A percentile compares a stretch with the other conserved stretches of the same genome.
phyloP scores from a whole-genome alignment of 2,888 invertebrate genomes.

The Galerucella pusilla region DNA sequence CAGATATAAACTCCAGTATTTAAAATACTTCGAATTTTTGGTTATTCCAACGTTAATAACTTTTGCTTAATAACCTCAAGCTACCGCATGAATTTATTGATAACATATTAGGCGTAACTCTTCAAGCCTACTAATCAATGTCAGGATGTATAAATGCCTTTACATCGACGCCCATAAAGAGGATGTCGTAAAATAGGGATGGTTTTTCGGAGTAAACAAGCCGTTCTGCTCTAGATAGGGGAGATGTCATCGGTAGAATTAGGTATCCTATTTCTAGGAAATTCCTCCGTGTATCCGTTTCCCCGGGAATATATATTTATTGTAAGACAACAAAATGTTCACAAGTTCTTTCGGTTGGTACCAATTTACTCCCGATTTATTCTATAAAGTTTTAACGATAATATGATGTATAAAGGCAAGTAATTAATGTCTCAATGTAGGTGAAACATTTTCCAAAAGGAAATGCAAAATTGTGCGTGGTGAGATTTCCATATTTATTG shows the following conservation, averaged over 20 bases:
- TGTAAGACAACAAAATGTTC: conserved; percentile 19
- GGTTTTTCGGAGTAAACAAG: conserved; percentile 27
- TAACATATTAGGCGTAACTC: background rate
- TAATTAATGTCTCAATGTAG: too few species aligned
- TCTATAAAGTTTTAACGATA: too few species aligned
- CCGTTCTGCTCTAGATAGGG: conserved; percentile 27
- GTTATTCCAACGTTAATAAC: too few species aligned
- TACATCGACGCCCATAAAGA: conserved; percentile 11
- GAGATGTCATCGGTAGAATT: conserved; percentile 25
- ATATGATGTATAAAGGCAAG: too few species aligned
- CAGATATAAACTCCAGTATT: too few species aligned
- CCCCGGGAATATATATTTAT: conserved; percentile 16
- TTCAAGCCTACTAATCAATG: background rate
- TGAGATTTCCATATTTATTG: too few species aligned
- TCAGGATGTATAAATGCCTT: conserved; percentile 1
- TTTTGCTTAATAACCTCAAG: too few species aligned
- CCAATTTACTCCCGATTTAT: background rate
- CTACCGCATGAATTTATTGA: background rate
- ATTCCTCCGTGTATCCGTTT: conserved; percentile 20
- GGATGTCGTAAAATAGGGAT: conserved; percentile 26
- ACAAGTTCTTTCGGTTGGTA: background rate
- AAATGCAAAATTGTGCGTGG: too few species aligned
- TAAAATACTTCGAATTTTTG: too few species aligned
- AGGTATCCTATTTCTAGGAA: conserved; percentile 27
- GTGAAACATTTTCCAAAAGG: too few species aligned